Conservation (phyloP, 2,888 invertebrate species). For the Cheilosia variabilis region DNA sequence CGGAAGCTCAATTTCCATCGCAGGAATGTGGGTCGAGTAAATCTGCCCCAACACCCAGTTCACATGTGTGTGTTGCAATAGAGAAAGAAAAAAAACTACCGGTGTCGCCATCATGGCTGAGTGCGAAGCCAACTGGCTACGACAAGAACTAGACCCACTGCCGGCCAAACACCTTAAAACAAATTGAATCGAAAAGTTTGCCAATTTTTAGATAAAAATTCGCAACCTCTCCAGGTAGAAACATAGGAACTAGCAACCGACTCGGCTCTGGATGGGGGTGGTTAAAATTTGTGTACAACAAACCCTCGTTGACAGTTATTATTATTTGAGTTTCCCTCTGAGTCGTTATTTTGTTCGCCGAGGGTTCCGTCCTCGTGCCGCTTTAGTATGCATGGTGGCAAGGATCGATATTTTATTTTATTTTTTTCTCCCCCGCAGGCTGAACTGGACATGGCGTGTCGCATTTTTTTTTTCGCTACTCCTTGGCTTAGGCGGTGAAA, state of each 20-base stretch:
- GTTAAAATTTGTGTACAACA: conserved; percentile 65
- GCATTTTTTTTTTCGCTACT: conserved; percentile 2
- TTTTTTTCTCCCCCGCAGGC: conserved; percentile 9
- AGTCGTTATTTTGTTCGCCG: conserved; percentile 6
- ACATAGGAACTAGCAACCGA: conserved; percentile 11
- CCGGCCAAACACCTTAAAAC: conserved; percentile 55
- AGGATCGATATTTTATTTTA: conserved; percentile 26
- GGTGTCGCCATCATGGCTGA: conserved; percentile 72
- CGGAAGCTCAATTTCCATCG: conserved; percentile 44
- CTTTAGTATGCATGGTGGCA: conserved; percentile 40
- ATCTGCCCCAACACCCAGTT: neutral
- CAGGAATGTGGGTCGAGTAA: neutral
- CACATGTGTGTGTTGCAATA: conserved; percentile 11
- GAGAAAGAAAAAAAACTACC: conserved; percentile 44
- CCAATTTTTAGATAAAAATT: conserved; percentile 68
- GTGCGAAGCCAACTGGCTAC: conserved; percentile 63
- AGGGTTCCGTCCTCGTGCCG: conserved; percentile 4
- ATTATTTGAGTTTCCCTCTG: conserved; percentile 63
- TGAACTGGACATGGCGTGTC: conserved; percentile 34
- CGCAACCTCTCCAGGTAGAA: conserved; percentile 40
- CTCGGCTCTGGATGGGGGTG: neutral
- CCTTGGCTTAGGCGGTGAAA: conserved; percentile 35
- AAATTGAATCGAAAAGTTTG: conserved; percentile 73
- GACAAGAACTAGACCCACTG: conserved; percentile 38
- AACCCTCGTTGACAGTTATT: conserved; percentile 70